Percentiles rank a stretch among this genome's conserved stretches.
Conservation (phyloP, 2,888 invertebrate genomes). For the Brachycybe producta region DNA sequence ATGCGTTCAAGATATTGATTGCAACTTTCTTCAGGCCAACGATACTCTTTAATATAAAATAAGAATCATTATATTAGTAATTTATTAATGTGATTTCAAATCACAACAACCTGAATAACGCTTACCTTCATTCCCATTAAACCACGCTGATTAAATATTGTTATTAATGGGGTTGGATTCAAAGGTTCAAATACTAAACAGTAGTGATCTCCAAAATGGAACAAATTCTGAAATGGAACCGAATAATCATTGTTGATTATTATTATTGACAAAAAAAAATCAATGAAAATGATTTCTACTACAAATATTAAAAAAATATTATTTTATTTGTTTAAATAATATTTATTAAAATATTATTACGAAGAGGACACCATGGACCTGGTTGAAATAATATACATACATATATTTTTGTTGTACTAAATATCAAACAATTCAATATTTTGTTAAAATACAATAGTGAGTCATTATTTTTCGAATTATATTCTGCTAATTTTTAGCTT, state of each 20-base stretch:
- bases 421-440: too few relatives aligned
- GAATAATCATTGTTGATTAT: background rate
- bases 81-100: background rate
- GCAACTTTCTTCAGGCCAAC: conserved; percentile 12
- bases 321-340: too few relatives aligned
- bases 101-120: background rate
- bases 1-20: conserved; percentile 8
- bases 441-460: too few relatives aligned
- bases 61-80: background rate
- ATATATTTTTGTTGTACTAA: too few relatives aligned
- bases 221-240: conserved; percentile 14
- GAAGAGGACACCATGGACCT: too few relatives aligned
- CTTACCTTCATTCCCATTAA: conserved; percentile 12
- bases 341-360: too few relatives aligned
- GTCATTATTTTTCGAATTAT: too few relatives aligned
- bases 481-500: too few relatives aligned
- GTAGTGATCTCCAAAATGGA: conserved; percentile 19
- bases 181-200: conserved; percentile 18
- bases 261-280: too few relatives aligned
- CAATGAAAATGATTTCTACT: too few relatives aligned
- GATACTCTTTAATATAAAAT: conserved; percentile 16
- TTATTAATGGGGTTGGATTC: conserved; percentile 14
- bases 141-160: conserved; percentile 1
- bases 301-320: too few relatives aligned
- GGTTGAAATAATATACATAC: too few relatives aligned